These are phyloP conservation scores for Melanostoma scalare DNA, from an alignment of 2,888 invertebrate species.

Conservation along the genomic window DNA sequence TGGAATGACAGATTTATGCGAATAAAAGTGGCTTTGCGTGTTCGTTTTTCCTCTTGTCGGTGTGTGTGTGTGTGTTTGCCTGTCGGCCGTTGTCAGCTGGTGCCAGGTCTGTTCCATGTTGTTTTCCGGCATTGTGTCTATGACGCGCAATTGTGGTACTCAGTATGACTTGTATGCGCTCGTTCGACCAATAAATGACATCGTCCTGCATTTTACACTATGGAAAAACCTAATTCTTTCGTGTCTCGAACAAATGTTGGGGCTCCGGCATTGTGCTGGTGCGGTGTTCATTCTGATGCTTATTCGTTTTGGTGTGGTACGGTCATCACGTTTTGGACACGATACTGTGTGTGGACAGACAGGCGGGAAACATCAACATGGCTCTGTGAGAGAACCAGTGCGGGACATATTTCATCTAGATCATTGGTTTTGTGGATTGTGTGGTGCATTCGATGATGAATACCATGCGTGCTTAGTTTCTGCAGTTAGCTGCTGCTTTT, in stretches of 20 bases:
- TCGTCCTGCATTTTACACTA: conserved; percentile 36
- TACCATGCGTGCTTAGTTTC: conserved; percentile 23
- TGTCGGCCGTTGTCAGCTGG: conserved; percentile 41
- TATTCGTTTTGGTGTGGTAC: conserved; percentile 28
- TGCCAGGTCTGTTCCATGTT: conserved; percentile 32
- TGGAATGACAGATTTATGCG: conserved; percentile 64
- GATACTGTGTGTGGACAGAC: conserved; percentile 35
- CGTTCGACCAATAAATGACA: conserved; percentile 54
- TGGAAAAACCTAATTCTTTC: conserved; percentile 46
- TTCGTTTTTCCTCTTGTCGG: conserved; percentile 23
- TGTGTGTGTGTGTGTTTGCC: not conserved
- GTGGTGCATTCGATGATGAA: conserved; percentile 28
- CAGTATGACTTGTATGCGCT: conserved; percentile 13
- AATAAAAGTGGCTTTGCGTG: conserved; percentile 62
- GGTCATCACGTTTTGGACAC: not conserved
- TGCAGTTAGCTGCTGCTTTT: not conserved
- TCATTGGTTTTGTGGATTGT: conserved; percentile 25
- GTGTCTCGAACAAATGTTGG: conserved; percentile 31
- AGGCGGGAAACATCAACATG: not conserved
- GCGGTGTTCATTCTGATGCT: conserved; percentile 5
- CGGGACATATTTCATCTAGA: conserved; percentile 15
- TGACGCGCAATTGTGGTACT: conserved; percentile 22
- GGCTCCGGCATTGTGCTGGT: conserved; percentile 19
- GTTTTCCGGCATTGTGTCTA: conserved; percentile 17
- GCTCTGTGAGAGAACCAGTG: not conserved